Conservation (phyloP, 2,113 vertebrate genomes). For the Eublepharis macularius region DNA sequence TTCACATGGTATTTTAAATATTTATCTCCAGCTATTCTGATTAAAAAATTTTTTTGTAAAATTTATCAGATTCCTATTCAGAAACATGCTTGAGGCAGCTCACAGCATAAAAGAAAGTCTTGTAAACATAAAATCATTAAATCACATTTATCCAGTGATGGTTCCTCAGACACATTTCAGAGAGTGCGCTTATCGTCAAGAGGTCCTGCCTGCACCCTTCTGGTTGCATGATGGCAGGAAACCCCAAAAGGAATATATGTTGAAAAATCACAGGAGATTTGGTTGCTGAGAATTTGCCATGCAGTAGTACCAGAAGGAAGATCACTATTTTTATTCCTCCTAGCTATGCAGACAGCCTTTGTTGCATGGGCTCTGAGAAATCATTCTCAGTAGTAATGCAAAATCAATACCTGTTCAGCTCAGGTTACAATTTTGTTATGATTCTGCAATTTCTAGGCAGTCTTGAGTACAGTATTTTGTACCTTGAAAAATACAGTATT, state of each 20-base stretch:
- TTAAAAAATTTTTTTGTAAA: too few relatives aligned
- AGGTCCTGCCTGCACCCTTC: too few relatives aligned
- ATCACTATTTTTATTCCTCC: not conserved
- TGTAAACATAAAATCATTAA: too few relatives aligned
- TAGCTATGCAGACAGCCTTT: not conserved
- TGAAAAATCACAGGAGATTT: not conserved
- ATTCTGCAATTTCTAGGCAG: not conserved
- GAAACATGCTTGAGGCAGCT: too few relatives aligned
- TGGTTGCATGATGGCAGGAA: too few relatives aligned
- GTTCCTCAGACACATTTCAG: too few relatives aligned
- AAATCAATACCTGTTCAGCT: not conserved
- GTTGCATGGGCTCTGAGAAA: not conserved
- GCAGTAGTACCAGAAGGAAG: not conserved
- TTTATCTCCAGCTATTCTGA: not conserved
- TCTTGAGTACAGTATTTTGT: not conserved
- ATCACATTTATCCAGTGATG: too few relatives aligned
- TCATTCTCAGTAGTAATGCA: not conserved
- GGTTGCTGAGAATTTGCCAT: not conserved
- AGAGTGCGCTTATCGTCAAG: too few relatives aligned
- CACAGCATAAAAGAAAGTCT: too few relatives aligned
- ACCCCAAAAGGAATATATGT: too few relatives aligned
- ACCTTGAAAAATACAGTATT: not conserved
- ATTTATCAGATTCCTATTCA: too few relatives aligned
- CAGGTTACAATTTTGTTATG: not conserved
- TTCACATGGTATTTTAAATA: not conserved